These are phyloP conservation scores for Zoroaster sp. DNA, from an alignment of 53 echinoderm and acorn worm genomes.

Conservation along the genomic window DNA sequence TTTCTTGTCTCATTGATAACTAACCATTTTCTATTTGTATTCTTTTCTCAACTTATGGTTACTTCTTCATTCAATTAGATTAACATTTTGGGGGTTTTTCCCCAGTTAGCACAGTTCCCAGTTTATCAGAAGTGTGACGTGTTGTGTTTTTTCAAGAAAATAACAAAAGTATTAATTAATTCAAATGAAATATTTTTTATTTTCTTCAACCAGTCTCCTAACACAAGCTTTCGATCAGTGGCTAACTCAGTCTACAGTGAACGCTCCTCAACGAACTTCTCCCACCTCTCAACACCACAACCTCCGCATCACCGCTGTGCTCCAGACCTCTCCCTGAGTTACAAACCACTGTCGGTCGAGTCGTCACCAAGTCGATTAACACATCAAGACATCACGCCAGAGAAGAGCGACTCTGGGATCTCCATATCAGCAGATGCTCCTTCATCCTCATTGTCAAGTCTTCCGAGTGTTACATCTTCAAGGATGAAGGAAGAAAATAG, in stretches of 20 bases:
- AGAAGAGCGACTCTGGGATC: slow-evolving; percentile 45
- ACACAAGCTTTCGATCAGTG: not conserved
- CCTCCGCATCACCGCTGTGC: slow-evolving; percentile 25
- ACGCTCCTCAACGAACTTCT: not conserved
- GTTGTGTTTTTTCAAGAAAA: no score
- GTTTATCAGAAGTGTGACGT: no score
- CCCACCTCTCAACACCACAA: slow-evolving; percentile 6
- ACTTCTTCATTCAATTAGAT: no score
- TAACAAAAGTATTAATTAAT: no score
- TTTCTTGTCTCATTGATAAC: no score
- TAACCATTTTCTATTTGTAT: no score
- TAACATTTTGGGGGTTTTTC: no score
- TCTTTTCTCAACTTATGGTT: no score
- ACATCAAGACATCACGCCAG: slow-evolving; percentile 29
- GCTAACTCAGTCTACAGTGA: slow-evolving; percentile 8
- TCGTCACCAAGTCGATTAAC: not conserved
- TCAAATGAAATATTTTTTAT: not conserved
- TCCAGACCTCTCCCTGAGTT: not conserved
- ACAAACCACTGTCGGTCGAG: not conserved
- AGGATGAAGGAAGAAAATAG: not conserved
- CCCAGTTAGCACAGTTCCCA: no score
- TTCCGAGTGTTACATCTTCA: not conserved
- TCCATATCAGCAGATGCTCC: slow-evolving; percentile 16
- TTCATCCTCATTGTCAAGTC: slow-evolving; percentile 16
- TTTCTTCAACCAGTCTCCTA: slow-evolving; percentile 10